These are phyloP conservation scores for Ophthalmotilapia sp. DNA, from an alignment of 2,113 vertebrate species.

Conservation along the genomic window DNA sequence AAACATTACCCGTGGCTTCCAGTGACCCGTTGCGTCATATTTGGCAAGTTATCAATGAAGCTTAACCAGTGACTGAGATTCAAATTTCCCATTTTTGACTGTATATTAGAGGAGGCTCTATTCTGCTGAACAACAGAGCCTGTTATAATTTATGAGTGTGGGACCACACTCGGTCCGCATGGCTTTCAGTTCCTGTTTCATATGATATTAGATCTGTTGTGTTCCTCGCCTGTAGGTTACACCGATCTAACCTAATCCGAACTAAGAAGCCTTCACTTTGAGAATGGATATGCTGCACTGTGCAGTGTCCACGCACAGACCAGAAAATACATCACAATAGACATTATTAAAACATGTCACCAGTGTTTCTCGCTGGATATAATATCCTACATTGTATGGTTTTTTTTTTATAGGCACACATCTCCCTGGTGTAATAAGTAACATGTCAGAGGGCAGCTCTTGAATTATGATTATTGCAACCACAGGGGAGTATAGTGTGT, in stretches of 20 bases:
- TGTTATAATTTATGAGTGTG: not conserved
- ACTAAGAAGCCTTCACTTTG: not conserved
- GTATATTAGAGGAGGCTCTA: not conserved
- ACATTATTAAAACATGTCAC: not conserved
- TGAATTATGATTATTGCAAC: conserved; percentile 64
- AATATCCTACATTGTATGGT: not conserved
- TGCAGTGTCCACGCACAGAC: not conserved
- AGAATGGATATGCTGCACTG: not conserved
- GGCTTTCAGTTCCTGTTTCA: not conserved
- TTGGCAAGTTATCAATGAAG: not conserved
- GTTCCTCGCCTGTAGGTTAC: not conserved
- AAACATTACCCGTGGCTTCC: not conserved
- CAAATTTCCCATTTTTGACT: not conserved
- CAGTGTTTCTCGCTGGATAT: not conserved
- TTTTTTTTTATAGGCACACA: conserved; percentile 11
- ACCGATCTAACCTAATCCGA: not conserved
- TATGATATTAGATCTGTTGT: not conserved
- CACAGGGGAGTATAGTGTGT: conserved; percentile 20
- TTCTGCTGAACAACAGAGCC: conserved; percentile 6
- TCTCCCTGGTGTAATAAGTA: conserved; percentile 26
- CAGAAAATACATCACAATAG: not conserved
- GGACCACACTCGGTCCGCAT: not conserved
- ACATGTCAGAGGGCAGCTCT: conserved; percentile 53
- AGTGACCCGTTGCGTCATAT: not conserved
- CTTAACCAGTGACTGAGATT: not conserved